These are phyloP conservation scores for Brienomyrus brachyistius DNA, from an alignment of 2,113 vertebrate species.

Conservation along the genomic window DNA sequence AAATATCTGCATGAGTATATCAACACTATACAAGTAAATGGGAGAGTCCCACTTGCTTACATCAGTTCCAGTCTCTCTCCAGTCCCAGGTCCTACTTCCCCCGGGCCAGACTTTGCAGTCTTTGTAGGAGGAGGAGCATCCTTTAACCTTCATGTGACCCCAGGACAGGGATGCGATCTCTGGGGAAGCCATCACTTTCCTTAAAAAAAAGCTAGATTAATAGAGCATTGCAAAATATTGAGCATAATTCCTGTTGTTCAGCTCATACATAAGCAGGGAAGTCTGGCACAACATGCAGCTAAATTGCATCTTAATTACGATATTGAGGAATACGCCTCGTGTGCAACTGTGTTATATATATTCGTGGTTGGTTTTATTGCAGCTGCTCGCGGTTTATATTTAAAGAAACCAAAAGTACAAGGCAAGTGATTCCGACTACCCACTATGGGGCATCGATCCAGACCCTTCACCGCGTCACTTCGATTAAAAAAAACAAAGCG, in stretches of 20 bases:
- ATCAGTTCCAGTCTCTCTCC: constrained; percentile 89
- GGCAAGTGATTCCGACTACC: not conserved
- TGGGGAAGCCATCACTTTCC: constrained; percentile 74
- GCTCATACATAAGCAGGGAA: not conserved
- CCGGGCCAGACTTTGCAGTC: constrained; percentile 98
- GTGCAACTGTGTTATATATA: not conserved
- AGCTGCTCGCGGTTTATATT: not conserved
- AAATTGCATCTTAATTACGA: not conserved
- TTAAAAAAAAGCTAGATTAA: not conserved
- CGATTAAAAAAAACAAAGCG: not conserved
- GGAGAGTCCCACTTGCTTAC: constrained; percentile 57
- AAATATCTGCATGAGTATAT: not conserved
- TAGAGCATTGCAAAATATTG: not conserved
- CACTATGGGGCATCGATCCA: not conserved
- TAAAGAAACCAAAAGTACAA: not conserved
- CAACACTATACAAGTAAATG: not conserved
- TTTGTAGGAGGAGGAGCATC: constrained; percentile 74
- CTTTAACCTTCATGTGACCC: constrained; percentile 88
- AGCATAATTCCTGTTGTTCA: not conserved
- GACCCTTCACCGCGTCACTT: not conserved
- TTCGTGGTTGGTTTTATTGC: not conserved
- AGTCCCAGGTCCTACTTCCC: constrained; percentile 88
- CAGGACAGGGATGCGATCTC: constrained; percentile 84
- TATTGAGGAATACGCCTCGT: not conserved
- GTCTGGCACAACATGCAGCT: not conserved